Base-by-base conservation (phyloP, 1,140 invertebrate genomes). In the Platyscapa corneri region DNA sequence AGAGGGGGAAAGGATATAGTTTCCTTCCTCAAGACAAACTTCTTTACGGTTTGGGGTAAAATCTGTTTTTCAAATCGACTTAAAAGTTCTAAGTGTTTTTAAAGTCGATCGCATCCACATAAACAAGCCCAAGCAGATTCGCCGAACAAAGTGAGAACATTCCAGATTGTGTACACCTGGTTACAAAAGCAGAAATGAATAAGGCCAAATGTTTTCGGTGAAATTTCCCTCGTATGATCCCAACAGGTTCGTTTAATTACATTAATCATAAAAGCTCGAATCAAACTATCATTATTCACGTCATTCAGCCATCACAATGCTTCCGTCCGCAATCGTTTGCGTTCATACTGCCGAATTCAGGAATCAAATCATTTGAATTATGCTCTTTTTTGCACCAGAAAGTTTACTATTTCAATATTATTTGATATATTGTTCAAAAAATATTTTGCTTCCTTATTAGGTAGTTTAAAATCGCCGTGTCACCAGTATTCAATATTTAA, bases 11-110 rank as follows among this genome's bases (percentile, higher is more conserved):
- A 81, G 60, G 39, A 49, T 67, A 46, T 49, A 46, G 79, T 39
- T 79, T 79, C 77, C 53, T 64, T 70, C 64, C 64, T 30, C 60
- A 46, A 39, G 76, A 64, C 76, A 74, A 74, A 82, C 80, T 82
- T 82, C 27, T 56, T 82, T 46, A 65, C n/a, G 60, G 74, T 49
- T 65, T 65, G 30, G 30, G 75, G 76, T 77, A 49, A 75, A 80
- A 85, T 85, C 83, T 85, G 77, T 67, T 80, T 85, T 85, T 74
- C 42, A 80, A 67, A 85, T 85, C 76, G 67, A 80, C 76, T 80
- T 80, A 34, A 77, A 85, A 79, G 46, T 80, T 85, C 60, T 42
- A 74, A 85, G 77, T 80, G 65, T 85, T 80, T 85, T 85, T 46
- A 80, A 80, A 80, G 77, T 85, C 77, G 64, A 85, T 79, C 30